Conservation (phyloP, 2,888 invertebrate genomes). For the Calliphora vomitoria region DNA sequence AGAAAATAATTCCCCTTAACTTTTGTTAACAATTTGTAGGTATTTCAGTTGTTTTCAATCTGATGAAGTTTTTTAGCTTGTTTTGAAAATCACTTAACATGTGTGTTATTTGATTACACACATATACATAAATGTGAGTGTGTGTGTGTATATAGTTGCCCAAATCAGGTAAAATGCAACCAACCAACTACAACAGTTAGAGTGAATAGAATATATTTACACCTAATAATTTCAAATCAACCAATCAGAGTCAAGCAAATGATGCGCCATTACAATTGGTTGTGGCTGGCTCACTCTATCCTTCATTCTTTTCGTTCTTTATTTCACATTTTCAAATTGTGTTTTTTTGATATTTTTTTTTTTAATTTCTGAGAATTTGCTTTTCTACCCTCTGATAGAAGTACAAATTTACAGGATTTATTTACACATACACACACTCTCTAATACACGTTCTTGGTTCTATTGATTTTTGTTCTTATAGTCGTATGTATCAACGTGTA, state of each 20-base stretch:
- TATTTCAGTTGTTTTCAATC: background rate
- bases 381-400: constrained; percentile 33
- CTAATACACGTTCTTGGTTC: background rate
- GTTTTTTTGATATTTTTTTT: background rate
- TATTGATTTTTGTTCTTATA: background rate
- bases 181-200: constrained; percentile 1
- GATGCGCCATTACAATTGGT: constrained; percentile 54
- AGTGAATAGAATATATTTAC: constrained; percentile 46
- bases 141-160: background rate
- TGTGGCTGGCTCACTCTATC: constrained; percentile 40
- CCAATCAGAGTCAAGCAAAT: constrained; percentile 47
- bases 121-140: background rate
- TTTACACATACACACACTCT: background rate
- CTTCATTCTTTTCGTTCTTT: background rate
- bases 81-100: background rate
- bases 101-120: background rate
- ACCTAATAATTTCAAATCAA: background rate
- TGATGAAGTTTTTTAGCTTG: background rate
- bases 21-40: background rate
- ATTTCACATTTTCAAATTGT: background rate
- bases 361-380: background rate
- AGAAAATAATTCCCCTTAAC: background rate
- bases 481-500: background rate
- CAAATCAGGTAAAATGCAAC: constrained; percentile 51
- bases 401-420: constrained; percentile 21